These are phyloP conservation scores for Cydia amplana DNA, from an alignment of 1,140 invertebrate genomes.

Conservation along the genomic window DNA sequence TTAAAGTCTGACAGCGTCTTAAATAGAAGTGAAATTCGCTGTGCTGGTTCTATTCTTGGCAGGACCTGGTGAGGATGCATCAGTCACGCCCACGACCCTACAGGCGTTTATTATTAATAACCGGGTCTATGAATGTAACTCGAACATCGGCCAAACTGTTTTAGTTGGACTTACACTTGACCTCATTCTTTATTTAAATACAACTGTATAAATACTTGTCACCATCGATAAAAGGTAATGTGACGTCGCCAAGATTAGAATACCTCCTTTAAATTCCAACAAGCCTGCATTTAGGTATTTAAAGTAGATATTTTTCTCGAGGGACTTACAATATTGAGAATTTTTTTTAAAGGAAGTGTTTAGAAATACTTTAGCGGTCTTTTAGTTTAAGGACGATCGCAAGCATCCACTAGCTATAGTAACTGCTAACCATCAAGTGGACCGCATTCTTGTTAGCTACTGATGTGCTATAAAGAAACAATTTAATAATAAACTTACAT, in stretches of 20 bases:
- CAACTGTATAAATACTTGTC: slow-evolving; percentile 11
- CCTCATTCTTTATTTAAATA: slow-evolving; percentile 32
- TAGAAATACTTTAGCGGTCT: no score
- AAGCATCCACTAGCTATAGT: not conserved
- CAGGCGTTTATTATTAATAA: slow-evolving; percentile 24
- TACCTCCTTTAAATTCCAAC: not conserved
- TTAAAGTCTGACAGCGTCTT: not conserved
- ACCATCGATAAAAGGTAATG: slow-evolving; percentile 24
- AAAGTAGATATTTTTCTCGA: not conserved
- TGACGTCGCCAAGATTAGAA: slow-evolving; percentile 6
- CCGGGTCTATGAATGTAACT: slow-evolving; percentile 18
- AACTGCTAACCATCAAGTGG: not conserved
- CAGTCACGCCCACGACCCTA: slow-evolving; percentile 21
- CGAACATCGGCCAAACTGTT: slow-evolving; percentile 21
- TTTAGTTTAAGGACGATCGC: not conserved
- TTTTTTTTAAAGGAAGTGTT: no score
- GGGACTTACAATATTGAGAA: no score
- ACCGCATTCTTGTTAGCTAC: not conserved
- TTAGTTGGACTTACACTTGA: slow-evolving; percentile 31
- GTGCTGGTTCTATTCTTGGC: slow-evolving; percentile 19
- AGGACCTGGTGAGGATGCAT: slow-evolving; percentile 19
- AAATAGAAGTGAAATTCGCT: slow-evolving; percentile 20
- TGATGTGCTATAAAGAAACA: not conserved
- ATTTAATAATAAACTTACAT: not conserved
- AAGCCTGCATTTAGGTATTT: not conserved